Evolutionary conservation across 37 sponge, comb jelly and placozoan species (phyloP), one percentile per base, ranked within the genome.

Genomic region (Mnemiopsis leidyi): DNA sequence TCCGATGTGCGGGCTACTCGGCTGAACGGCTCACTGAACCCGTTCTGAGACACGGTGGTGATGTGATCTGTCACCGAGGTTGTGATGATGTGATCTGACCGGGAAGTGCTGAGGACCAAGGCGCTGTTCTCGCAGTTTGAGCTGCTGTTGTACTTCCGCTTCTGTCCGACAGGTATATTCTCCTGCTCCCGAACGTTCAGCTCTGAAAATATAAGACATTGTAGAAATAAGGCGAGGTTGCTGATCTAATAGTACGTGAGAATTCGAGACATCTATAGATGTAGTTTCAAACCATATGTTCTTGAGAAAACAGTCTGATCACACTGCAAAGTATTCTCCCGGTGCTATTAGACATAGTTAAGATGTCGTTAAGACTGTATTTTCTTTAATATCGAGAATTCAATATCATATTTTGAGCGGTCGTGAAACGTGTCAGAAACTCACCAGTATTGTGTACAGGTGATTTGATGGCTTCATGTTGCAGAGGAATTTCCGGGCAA

Each of bases 91-190:
- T 48, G 61, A 48, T 5, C 9, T 18, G 61, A 48, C 5, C 5
- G 9, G 9, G 61, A 48, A 5, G 61, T 13, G 61, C 13, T 13
- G 5, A 48, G 61, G 9, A 18, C 61, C 61, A 48, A 18, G 61
- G 61, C 13, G 13, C 13, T 48, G 61, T 48, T 48, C 61, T 48
- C 61, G 13, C 9, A 5, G 35, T 26, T 77, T 23, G 73, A 7
- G 73, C 73, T 23, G 18, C 79, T 77, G 36, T 18, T 77, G 79
- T 77, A 32, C 36, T 77, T 77, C 35, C 79, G 30, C 79, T 77
- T 77, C 36, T 77, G 79, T 34, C 79, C 79, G 1, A 77, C 79
- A 5, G 61, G 61, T 18, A 48, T 13, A 13, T 48, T 48, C 61
- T 48, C 61, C 61, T 48, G 61, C 61, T 48, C 61, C 61, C 61